These are phyloP conservation scores for Cryptocephalus primarius DNA, from an alignment of 2,888 invertebrate genomes.

Conservation along the genomic window DNA sequence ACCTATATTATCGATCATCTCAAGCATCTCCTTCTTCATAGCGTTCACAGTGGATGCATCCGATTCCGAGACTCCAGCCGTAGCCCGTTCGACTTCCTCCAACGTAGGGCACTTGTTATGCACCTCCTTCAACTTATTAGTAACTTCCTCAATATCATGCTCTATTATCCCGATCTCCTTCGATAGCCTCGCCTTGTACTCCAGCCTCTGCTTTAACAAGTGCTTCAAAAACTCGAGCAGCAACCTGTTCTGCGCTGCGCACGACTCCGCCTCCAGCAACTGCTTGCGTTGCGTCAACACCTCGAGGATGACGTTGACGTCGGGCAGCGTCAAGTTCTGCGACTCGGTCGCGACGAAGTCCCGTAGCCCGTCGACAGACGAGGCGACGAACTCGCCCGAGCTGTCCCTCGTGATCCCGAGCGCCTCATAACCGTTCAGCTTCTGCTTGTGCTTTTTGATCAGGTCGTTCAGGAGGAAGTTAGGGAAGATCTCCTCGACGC, in stretches of 20 bases:
- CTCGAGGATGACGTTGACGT: conserved; percentile 73
- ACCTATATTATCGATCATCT: conserved; percentile 45
- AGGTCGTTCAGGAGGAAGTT: conserved; percentile 79
- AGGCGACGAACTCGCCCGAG: conserved; percentile 35
- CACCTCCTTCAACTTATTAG: conserved; percentile 48
- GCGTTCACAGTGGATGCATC: conserved; percentile 40
- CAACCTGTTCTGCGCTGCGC: conserved; percentile 69
- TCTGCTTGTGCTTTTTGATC: conserved; percentile 57
- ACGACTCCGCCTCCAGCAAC: conserved; percentile 69
- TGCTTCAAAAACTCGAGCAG: conserved; percentile 74
- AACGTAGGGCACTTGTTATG: conserved; percentile 47
- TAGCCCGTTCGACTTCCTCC: conserved; percentile 42
- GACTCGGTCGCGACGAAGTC: conserved; percentile 59
- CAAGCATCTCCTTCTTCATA: conserved; percentile 45
- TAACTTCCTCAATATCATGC: conserved; percentile 61
- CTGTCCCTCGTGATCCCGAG: conserved; percentile 33
- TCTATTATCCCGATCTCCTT: conserved; percentile 66
- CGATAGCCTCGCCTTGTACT: conserved; percentile 52
- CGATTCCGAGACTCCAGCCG: conserved; percentile 36
- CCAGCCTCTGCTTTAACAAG: conserved; percentile 60
- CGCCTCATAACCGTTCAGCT: conserved; percentile 39
- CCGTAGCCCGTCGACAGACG: conserved; percentile 44
- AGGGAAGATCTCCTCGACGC: conserved; percentile 67
- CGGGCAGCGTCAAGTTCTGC: conserved; percentile 60
- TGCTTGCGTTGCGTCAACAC: conserved; percentile 69